A percentile compares a stretch with the other conserved stretches of the same genome.
Conservation (phyloP, 2,113 vertebrate species). For the Nanorana parkeri region DNA sequence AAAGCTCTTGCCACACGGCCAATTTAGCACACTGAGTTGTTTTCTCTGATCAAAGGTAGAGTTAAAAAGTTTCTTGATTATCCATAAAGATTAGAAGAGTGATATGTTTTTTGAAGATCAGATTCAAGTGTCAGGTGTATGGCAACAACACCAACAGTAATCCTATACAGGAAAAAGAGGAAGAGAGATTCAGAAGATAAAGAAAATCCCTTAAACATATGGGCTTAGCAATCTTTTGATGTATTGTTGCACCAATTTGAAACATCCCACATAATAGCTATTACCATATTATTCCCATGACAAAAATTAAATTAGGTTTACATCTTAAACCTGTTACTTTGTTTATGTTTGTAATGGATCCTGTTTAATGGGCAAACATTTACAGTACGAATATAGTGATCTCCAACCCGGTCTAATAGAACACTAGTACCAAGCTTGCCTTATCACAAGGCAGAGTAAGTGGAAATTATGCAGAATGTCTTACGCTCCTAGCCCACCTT, state of each 20-base stretch:
- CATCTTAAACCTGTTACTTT: too few relatives aligned
- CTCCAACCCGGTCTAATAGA: too few relatives aligned
- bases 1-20: background rate
- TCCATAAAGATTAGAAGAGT: slow-evolving; percentile 4
- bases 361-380: too few relatives aligned
- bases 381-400: too few relatives aligned
- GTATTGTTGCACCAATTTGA: background rate
- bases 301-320: too few relatives aligned
- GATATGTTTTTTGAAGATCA: slow-evolving; percentile 9
- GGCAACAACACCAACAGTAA: background rate
- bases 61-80: slow-evolving; percentile 8
- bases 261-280: background rate
- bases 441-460: too few relatives aligned
- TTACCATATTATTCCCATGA: too few relatives aligned
- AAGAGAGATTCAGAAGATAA: slow-evolving; percentile 32
- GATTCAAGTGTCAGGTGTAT: slow-evolving; percentile 36
- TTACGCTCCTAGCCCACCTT: too few relatives aligned
- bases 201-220: slow-evolving; percentile 19
- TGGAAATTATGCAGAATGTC: too few relatives aligned
- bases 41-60: slow-evolving; percentile 25
- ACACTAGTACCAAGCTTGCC: too few relatives aligned
- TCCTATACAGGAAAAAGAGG: background rate
- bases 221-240: slow-evolving; percentile 1
- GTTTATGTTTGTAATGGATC: too few relatives aligned
- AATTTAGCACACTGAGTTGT: slow-evolving; percentile 6